Percentiles rank a stretch among this genome's conserved stretches.
These are phyloP conservation scores for Cryptocephalus moraei DNA, from an alignment of 2,888 invertebrate species.

Conservation along the genomic window DNA sequence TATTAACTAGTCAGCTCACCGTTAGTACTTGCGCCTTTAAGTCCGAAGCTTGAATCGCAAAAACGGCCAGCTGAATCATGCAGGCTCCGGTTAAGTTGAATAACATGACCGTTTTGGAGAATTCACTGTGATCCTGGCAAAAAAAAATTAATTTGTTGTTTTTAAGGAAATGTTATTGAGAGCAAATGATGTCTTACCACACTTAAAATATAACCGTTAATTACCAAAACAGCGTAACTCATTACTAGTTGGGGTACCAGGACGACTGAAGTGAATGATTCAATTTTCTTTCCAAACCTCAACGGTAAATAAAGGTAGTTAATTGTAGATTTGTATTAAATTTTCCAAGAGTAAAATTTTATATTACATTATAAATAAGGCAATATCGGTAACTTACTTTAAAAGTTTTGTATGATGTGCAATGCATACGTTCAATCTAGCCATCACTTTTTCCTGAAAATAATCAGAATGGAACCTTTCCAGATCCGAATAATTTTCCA, in stretches of 20 bases:
- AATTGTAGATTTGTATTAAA: too few relatives aligned
- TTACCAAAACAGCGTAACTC: constrained; percentile 11
- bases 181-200: constrained; percentile 7
- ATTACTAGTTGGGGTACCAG: constrained; percentile 13
- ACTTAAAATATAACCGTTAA: constrained; percentile 11
- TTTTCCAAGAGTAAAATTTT: too few relatives aligned
- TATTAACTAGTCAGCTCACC: too few relatives aligned
- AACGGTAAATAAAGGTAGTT: too few relatives aligned
- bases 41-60: constrained; percentile 8
- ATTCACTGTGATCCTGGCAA: constrained; percentile 10
- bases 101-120: constrained; percentile 10
- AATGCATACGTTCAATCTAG: constrained; percentile 12
- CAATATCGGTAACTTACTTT: constrained; percentile 9
- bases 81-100: constrained; percentile 8
- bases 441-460: constrained; percentile 12
- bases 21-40: constrained; percentile 6
- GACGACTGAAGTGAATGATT: constrained; percentile 8
- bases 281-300: constrained; percentile 13
- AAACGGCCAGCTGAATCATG: constrained; percentile 11
- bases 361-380: too few relatives aligned
- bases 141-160: not conserved
- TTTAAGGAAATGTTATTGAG: too few relatives aligned
- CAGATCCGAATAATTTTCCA: constrained; percentile 7
- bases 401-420: constrained; percentile 14
- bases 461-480: constrained; percentile 11